phyloP scores from a whole-genome alignment of 23 tunicate genomes.

The Botrylloides violaceus region DNA sequence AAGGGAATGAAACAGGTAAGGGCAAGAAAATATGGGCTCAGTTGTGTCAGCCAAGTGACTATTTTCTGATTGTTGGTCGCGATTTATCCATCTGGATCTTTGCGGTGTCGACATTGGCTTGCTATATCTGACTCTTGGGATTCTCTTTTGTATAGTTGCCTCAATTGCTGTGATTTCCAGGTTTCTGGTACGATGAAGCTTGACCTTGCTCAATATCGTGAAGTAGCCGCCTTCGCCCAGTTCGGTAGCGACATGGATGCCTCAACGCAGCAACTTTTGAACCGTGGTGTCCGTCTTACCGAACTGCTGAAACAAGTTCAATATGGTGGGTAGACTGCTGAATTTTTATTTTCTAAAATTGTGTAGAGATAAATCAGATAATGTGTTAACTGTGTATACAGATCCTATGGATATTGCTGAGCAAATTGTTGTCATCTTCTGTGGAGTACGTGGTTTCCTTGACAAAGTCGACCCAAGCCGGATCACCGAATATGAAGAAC shows the following conservation, averaged over 20 bases:
- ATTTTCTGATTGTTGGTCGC: no score
- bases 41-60: no score
- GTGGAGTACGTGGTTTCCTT: conserved; percentile 94
- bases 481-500: conserved; percentile 87
- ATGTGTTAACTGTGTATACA: conserved; percentile 18
- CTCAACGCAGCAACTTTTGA: conserved; percentile 93
- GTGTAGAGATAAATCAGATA: neutral
- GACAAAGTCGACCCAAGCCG: conserved; percentile 88
- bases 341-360: neutral
- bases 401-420: conserved; percentile 98
- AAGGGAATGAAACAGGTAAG: conserved; percentile 97
- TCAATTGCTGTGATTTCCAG: conserved; percentile 14
- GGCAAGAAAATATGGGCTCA: no score
- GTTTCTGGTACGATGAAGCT: conserved; percentile 99
- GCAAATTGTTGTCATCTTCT: conserved; percentile 85
- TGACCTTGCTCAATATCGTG: conserved; percentile 99
- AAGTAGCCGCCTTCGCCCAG: conserved; percentile 99
- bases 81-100: no score
- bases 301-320: conserved; percentile 98
- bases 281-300: conserved; percentile 90
- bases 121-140: no score
- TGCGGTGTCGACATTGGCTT: no score
- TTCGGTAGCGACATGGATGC: conserved; percentile 99
- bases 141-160: no score
- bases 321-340: conserved; percentile 50